A percentile compares a stretch with the other conserved stretches of the same genome.
Evolutionary conservation across 1,140 invertebrate species (phyloP).

Genomic region (Orius insidiosus): DNA sequence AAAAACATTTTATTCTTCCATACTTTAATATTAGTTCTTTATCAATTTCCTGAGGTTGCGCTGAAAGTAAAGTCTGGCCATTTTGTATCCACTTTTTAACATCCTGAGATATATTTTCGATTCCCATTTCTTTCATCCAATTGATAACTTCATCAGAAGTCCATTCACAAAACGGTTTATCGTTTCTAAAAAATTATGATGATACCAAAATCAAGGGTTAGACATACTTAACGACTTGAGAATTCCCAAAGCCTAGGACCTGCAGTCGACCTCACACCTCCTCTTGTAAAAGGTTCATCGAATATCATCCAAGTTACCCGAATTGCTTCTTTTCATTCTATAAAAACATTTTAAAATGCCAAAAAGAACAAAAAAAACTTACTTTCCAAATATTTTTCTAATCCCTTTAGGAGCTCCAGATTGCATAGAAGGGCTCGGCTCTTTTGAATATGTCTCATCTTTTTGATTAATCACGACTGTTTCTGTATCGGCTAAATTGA

Average conservation of each 20-base stretch:
- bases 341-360: constrained; percentile 4
- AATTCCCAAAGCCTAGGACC: constrained; percentile 52
- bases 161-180: constrained; percentile 55
- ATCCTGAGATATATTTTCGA: constrained; percentile 65
- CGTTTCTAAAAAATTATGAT: constrained; percentile 25
- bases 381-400: constrained; percentile 50
- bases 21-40: constrained; percentile 69
- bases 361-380: constrained; percentile 14
- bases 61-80: constrained; percentile 62
- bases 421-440: constrained; percentile 31
- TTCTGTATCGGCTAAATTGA: constrained; percentile 45
- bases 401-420: constrained; percentile 34
- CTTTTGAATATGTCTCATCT: constrained; percentile 24
- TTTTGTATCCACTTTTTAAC: constrained; percentile 67
- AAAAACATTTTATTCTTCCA: background rate
- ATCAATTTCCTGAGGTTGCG: constrained; percentile 66
- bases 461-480: constrained; percentile 33
- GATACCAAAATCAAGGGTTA: background rate
- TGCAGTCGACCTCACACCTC: constrained; percentile 57
- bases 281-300: constrained; percentile 47
- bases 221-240: constrained; percentile 15
- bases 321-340: constrained; percentile 49
- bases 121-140: constrained; percentile 75
- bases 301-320: constrained; percentile 48
- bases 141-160: constrained; percentile 64